phyloP scores from a whole-genome alignment of 1,140 invertebrate genomes.

The Stegodyphus mimosarum region DNA sequence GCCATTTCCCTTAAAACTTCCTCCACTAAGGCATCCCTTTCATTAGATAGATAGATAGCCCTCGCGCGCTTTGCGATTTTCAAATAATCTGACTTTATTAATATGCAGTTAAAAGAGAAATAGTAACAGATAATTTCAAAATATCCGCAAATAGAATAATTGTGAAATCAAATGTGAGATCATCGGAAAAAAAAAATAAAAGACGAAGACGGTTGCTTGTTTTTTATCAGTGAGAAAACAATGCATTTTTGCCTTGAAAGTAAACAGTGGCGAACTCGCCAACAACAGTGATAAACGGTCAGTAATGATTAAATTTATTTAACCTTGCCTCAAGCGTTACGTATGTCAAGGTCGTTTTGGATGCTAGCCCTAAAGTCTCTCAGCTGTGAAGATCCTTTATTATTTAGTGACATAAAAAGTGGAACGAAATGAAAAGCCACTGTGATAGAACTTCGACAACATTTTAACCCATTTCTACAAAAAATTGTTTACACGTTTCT shows the following conservation, averaged over 20 bases:
- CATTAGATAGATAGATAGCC: no score
- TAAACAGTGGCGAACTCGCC: conserved; percentile 15
- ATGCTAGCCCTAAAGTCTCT: conserved; percentile 18
- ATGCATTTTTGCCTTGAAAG: conserved; percentile 29
- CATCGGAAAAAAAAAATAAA: no score
- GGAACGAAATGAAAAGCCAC: conserved; percentile 18
- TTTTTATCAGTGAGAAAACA: background rate
- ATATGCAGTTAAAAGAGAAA: no score
- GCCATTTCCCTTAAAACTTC: no score
- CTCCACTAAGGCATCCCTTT: no score
- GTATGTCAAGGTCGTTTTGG: conserved; percentile 15
- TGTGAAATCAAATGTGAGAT: no score
- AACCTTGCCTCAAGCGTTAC: conserved; percentile 46
- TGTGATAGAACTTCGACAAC: background rate
- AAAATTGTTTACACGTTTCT: background rate
- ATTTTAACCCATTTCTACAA: no score
- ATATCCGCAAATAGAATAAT: no score
- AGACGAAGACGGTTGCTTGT: no score
- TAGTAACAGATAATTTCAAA: no score
- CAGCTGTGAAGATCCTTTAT: conserved; percentile 43
- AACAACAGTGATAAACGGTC: background rate
- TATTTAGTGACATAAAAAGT: conserved; percentile 17
- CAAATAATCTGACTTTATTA: no score
- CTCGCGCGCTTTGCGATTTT: no score
- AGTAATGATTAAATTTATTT: conserved; percentile 24